Base-by-base conservation (phyloP, 2,797 vertebrate species). In the Alcedo quadribrachys region DNA sequence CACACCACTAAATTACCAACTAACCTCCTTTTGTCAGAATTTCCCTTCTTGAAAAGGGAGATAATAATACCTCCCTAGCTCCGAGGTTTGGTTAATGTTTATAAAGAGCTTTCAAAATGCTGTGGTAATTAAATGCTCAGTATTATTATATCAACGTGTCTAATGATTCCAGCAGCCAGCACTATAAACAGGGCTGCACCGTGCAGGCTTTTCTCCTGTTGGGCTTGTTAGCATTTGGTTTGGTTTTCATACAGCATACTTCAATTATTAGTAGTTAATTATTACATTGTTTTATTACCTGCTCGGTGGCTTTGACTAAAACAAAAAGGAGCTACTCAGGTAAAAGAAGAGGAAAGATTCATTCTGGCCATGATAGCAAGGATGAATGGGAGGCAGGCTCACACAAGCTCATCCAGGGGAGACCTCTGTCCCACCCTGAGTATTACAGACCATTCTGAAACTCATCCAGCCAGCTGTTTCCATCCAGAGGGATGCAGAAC, bases 71-170 rank as follows among this genome's bases (percentile, higher is more conserved):
- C 90, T 91, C 92, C 76, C 74, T 83, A 92, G 90, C 92, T 94
- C 87, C 73, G 90, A 96, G 90, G 79, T 93, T 87, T 94, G 90
- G 84, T 94, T 93, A 89, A 94, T 91, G 92, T 96, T 96, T 94
- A 90, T 66, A 93, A 33, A 94, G 89, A 69, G 28, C 85, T 92
- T 93, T 87, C 89, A 91, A 90, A 94, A 89, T 76, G 92, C 92
- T 91, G 94, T 67, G 81, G 90, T 94, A 96, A 96, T 96, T 95
- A 96, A 96, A 88, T 67, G 67, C 85, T 92, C 84, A 76, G 94
- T 94, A 93, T 87, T 95, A 96, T 85, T 93, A 87, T 94, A 94
- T 94, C 93, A 96, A 93, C 45, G 45, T 70, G 73, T 60, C 63
- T 81, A 94, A 96, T 46, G 89, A 92, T 90, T 93, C 89, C 92